Evolutionary conservation across 2,797 vertebrate species (phyloP), one percentile per base, ranked within the genome.

Genomic region (Pseudochirops cupreus): DNA sequence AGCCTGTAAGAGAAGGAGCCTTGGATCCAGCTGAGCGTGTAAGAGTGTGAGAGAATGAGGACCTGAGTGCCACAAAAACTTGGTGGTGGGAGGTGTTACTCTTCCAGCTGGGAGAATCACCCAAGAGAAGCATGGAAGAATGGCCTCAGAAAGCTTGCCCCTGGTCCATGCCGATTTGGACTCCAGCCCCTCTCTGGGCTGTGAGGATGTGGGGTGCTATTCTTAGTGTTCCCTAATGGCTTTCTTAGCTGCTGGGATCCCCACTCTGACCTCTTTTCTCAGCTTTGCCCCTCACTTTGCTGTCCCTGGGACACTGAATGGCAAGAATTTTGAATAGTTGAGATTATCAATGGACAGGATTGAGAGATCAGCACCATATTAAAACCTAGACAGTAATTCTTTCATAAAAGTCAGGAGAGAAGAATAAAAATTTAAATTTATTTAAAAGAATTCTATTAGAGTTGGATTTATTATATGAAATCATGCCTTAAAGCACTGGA

Each of bases 401-500:
- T 87, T 50, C 74, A 46, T 87, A 87, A 50, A 87, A 87, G 74
- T 87, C 74, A 87, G 74, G 74, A 46, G 74, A 82, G 74, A 74
- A 74, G 67, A 87, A 87, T 87, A 50, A 87, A 87, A 74, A 87
- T 87, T 87, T 50, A 87, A 87, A 50, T 87, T 87, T 87, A 87
- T 87, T 87, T 87, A 87, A 87, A 87, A 82, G 39, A 87, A 87
- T 87, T 87, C 74, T 87, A 87, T 87, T 87, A 87, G 74, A 87
- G 74, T 87, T 87, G 74, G 39, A 87, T 87, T 46, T 87, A 87
- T 50, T 87, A 87, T 87, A 87, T 50, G 74, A 87, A 87, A 87
- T 87, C 74, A 87, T 87, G 74, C 74, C 74, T 87, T 87, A 87
- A 87, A 87, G 74, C 74, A 87, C 74, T 87, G 74, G 74, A 87